Evolutionary conservation across 2,797 vertebrate genomes (phyloP).

Genomic region (Cercopithecus petaurista): DNA sequence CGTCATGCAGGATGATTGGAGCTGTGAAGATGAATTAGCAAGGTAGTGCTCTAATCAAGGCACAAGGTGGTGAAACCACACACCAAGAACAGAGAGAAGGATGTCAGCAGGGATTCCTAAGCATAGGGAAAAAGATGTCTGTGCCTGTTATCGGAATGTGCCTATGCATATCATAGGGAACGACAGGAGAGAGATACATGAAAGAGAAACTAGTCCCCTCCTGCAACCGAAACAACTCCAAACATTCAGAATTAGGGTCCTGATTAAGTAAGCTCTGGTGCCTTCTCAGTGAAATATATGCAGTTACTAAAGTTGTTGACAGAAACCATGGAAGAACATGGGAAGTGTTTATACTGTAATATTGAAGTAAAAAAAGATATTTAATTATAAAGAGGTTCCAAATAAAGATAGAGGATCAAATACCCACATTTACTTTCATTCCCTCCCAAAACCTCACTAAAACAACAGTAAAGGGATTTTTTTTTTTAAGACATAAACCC

Average conservation of each 20-base stretch:
- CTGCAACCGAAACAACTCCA: neutral
- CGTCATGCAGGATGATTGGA: neutral
- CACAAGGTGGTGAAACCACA: neutral
- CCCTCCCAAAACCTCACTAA: constrained; percentile 78
- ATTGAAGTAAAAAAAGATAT: constrained; percentile 41
- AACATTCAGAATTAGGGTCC: neutral
- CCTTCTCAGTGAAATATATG: neutral
- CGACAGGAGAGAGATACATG: neutral
- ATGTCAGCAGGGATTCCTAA: neutral
- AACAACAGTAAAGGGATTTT: constrained; percentile 72
- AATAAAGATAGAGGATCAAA: constrained; percentile 71
- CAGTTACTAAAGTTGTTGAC: neutral
- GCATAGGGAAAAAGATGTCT: neutral
- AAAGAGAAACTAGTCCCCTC: neutral
- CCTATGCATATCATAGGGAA: neutral
- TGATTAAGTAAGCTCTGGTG: neutral
- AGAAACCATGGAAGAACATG: neutral
- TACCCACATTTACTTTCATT: constrained; percentile 75
- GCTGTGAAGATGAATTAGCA: neutral
- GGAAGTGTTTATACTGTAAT: constrained; percentile 40
- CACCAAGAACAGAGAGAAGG: neutral
- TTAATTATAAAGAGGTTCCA: constrained; percentile 72
- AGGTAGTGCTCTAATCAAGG: neutral
- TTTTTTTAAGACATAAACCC: constrained; percentile 72
- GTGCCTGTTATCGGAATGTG: neutral